These are phyloP conservation scores for Criorhina ranunculi DNA, from an alignment of 2,888 invertebrate species.

Conservation along the genomic window DNA sequence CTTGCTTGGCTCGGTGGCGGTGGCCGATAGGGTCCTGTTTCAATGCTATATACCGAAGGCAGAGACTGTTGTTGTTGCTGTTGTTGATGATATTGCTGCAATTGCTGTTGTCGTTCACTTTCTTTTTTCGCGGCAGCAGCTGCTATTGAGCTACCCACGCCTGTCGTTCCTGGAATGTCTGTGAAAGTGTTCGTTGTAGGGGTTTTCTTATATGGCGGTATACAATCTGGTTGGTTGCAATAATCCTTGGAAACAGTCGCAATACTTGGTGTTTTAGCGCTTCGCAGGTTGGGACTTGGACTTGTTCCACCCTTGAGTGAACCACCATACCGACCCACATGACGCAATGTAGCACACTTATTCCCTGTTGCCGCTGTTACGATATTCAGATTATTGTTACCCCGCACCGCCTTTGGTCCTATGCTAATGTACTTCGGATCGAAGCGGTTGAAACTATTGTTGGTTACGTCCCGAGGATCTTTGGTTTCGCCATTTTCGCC, in stretches of 20 bases:
- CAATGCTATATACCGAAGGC: slow-evolving; percentile 84
- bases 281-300: slow-evolving; percentile 84
- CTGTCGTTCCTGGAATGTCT: slow-evolving; percentile 84
- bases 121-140: slow-evolving; percentile 81
- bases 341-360: slow-evolving; percentile 84
- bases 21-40: slow-evolving; percentile 80
- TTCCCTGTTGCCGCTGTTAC: slow-evolving; percentile 82
- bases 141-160: slow-evolving; percentile 82
- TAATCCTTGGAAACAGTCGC: slow-evolving; percentile 84
- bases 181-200: slow-evolving; percentile 83
- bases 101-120: slow-evolving; percentile 75
- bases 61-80: slow-evolving; percentile 79
- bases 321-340: slow-evolving; percentile 84
- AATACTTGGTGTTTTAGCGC: slow-evolving; percentile 84
- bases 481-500: slow-evolving; percentile 80
- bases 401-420: slow-evolving; percentile 84
- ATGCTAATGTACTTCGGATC: slow-evolving; percentile 85
- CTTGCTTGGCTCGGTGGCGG: slow-evolving; percentile 73
- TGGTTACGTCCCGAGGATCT: slow-evolving; percentile 84
- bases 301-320: slow-evolving; percentile 82
- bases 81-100: slow-evolving; percentile 77
- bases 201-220: slow-evolving; percentile 80
- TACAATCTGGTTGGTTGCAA: slow-evolving; percentile 83
- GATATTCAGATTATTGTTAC: slow-evolving; percentile 83
- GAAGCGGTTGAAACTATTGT: slow-evolving; percentile 84